Conservation (phyloP, 2,888 invertebrate species). For the Cenopis cana region DNA sequence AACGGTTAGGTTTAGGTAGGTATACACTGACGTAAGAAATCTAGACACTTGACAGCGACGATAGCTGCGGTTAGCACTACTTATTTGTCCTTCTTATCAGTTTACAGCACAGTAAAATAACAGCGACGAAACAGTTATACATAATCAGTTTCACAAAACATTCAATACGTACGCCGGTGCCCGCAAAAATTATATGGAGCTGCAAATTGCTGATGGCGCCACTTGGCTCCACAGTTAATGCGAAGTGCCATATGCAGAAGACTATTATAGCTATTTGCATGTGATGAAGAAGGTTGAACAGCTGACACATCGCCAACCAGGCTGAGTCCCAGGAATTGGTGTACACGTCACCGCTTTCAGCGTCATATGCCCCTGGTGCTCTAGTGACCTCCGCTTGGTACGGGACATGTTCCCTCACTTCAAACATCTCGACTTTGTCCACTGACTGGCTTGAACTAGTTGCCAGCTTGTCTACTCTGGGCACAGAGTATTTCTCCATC, state of each 20-base stretch:
- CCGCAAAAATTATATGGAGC: constrained; percentile 78
- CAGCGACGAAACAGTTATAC: constrained; percentile 18
- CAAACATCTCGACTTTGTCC: constrained; percentile 76
- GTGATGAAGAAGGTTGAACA: constrained; percentile 77
- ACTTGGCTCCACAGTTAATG: constrained; percentile 69
- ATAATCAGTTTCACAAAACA: constrained; percentile 14
- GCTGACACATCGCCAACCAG: constrained; percentile 75
- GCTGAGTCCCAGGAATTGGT: constrained; percentile 72
- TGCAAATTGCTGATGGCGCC: constrained; percentile 76
- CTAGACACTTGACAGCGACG: constrained; percentile 4
- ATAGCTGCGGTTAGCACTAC: not conserved
- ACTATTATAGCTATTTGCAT: constrained; percentile 79
- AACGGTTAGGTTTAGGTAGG: constrained; percentile 3
- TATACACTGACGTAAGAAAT: constrained; percentile 2
- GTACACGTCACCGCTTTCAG: constrained; percentile 71
- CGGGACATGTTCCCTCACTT: constrained; percentile 79
- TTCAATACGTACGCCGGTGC: constrained; percentile 76
- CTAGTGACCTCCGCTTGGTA: constrained; percentile 77
- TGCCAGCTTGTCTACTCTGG: constrained; percentile 60
- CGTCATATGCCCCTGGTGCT: constrained; percentile 73
- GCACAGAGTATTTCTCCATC: constrained; percentile 63
- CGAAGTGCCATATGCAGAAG: constrained; percentile 77
- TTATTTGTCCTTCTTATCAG: constrained; percentile 24
- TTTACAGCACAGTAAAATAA: constrained; percentile 9
- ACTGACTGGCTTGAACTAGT: constrained; percentile 64